Base-by-base conservation (phyloP, 2,888 invertebrate species). In the Melieria omissa region DNA sequence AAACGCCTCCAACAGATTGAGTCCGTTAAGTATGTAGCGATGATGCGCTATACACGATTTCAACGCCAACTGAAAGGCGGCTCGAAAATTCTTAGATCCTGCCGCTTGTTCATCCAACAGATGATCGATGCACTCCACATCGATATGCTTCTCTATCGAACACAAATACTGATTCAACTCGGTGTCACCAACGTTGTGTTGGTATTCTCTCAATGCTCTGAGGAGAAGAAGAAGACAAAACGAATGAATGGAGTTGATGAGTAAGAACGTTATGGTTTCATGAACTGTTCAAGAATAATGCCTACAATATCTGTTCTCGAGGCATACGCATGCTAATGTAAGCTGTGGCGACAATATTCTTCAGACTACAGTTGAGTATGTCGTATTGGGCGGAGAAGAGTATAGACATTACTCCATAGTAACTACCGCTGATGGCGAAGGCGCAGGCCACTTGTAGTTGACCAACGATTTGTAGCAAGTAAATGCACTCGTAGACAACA, bases 361-460 rank as follows among this genome's bases (percentile, higher is more conserved):
- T 86, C 4, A 85, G 71, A 65, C 84, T 85, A 55, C 84, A 84
- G 62, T 78, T 81, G 5, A 85, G 70, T 0, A 85, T 57, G 74
- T 85, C 85, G 58, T 81, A 85, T 73, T 85, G 85, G 3, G 84
- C 85, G 5, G 81, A 84, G 45, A 83, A 73, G 2, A 83, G 71
- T n/a, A 85, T 81, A 8, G 78, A 75, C 14, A 83, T 60, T 2
- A 78, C 78, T 78, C 83, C 61, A 88, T 89, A 79, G 45, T 82
- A 77, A 3, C 80, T 81, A 75, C 86, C 85, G 4, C 83, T 82
- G 0, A 80, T 72, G 0, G 81, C 71, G 65, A 83, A 83, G 4
- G 83, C 73, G 14, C 82, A 78, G 1, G 83, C 83, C 12, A 85
- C 81, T 78, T 85, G 82, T 62, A 85, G 77, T 76, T 86, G 86